Conservation (phyloP, 1,140 invertebrate species). For the Acromyrmex heyeri region DNA sequence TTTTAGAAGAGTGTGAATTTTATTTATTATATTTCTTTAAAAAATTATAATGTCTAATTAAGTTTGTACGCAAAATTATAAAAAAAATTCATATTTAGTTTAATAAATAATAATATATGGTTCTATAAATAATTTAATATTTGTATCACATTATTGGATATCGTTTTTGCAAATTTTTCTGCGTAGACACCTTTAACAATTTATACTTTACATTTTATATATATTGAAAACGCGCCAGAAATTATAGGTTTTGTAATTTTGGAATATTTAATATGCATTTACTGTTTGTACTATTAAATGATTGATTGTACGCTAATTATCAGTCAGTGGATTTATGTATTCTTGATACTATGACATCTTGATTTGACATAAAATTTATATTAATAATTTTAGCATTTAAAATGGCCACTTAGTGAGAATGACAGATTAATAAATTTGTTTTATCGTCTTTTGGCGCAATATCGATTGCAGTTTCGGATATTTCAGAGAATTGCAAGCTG, state of each 20-base stretch:
- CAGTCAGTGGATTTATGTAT: slow-evolving; percentile 28
- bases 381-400: slow-evolving; percentile 40
- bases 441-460: slow-evolving; percentile 6
- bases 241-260: background rate
- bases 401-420: slow-evolving; percentile 26
- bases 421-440: slow-evolving; percentile 32
- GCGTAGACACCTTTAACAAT: background rate
- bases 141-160: background rate
- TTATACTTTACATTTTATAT: slow-evolving; percentile 1
- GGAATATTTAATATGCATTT: slow-evolving; percentile 7
- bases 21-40: background rate
- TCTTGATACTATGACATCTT: slow-evolving; percentile 1
- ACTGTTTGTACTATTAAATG: slow-evolving; percentile 42
- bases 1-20: background rate
- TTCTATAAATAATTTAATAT: background rate
- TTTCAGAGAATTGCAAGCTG: slow-evolving; percentile 4
- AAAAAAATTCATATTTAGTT: background rate
- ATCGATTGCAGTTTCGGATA: slow-evolving; percentile 36
- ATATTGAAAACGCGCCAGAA: background rate
- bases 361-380: slow-evolving; percentile 27
- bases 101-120: background rate
- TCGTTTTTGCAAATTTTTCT: background rate
- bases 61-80: background rate
- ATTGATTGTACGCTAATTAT: slow-evolving; percentile 33
- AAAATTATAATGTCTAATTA: background rate